Evolutionary conservation across 2,888 invertebrate genomes (phyloP).

Genomic region (Drosophila borborema): DNA sequence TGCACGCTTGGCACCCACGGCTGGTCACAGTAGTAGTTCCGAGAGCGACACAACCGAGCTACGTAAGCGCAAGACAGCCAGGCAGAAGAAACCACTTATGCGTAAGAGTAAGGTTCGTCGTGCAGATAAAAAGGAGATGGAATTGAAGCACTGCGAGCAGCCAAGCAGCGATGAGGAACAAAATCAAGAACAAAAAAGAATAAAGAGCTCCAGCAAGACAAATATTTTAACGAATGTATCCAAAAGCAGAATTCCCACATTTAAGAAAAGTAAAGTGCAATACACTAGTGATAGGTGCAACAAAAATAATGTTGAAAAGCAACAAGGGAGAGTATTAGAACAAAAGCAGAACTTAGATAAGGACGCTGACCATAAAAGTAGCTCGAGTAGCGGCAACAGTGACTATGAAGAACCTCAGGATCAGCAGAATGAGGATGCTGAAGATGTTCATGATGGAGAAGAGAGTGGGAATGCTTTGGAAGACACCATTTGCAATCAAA

Average conservation of each 20-base stretch:
- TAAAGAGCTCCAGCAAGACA: conserved; percentile 32
- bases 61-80: conserved; percentile 73
- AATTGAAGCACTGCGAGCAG: conserved; percentile 5
- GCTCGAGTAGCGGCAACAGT: conserved; percentile 25
- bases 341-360: conserved; percentile 4
- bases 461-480: conserved; percentile 22
- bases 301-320: conserved; percentile 12
- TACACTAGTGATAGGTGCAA: conserved; percentile 19
- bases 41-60: conserved; percentile 86
- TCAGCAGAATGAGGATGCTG: neutral
- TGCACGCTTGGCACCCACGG: conserved; percentile 73
- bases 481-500: conserved; percentile 3
- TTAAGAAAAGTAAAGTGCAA: conserved; percentile 41
- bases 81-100: conserved; percentile 77
- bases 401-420: conserved; percentile 21
- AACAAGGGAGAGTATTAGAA: neutral
- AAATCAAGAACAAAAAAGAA: neutral
- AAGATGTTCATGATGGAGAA: neutral
- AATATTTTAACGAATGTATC: conserved; percentile 14
- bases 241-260: neutral
- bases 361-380: conserved; percentile 3
- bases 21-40: conserved; percentile 85
- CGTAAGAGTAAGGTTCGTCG: conserved; percentile 65
- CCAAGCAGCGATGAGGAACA: conserved; percentile 27
- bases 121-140: conserved; percentile 38